Conservation (phyloP, 2,797 vertebrate genomes). For the Oreochromis mossambicus region DNA sequence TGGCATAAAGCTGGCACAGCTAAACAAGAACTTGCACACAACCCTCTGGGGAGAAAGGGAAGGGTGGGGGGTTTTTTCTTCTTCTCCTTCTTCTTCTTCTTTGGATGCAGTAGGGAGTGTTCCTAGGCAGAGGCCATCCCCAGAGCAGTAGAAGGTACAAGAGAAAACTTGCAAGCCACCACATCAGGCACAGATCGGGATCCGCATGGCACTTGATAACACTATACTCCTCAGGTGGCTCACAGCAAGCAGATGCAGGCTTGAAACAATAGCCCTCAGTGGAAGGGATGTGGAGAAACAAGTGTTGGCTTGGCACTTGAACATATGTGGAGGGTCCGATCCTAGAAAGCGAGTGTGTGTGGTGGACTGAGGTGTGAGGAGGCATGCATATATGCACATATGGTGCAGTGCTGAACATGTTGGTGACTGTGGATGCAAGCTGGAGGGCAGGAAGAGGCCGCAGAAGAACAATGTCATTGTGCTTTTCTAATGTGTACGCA, state of each 20-base stretch:
- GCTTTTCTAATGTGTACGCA: neutral
- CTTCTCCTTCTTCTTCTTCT: neutral
- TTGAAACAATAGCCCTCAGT: slow-evolving; percentile 7
- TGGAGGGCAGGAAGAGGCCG: neutral
- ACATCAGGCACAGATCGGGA: slow-evolving; percentile 27
- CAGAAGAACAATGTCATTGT: neutral
- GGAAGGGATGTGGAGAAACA: neutral
- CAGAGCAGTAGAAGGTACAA: slow-evolving; percentile 39
- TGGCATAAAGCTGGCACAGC: slow-evolving; percentile 26
- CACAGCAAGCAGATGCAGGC: slow-evolving; percentile 8
- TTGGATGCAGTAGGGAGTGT: neutral
- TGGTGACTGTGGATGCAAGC: neutral
- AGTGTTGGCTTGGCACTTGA: slow-evolving; percentile 1
- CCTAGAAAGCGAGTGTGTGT: neutral
- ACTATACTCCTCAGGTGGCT: slow-evolving; percentile 14
- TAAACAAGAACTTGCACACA: slow-evolving; percentile 20
- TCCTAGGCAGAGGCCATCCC: slow-evolving; percentile 31
- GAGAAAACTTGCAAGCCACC: slow-evolving; percentile 40
- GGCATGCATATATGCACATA: neutral
- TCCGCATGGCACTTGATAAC: slow-evolving; percentile 26
- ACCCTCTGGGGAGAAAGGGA: neutral
- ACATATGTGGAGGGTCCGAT: neutral
- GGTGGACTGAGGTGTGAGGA: neutral
- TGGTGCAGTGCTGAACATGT: neutral
- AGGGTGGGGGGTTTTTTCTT: neutral